These are phyloP conservation scores for Hydrozoanthus tunicans DNA, from an alignment of 64 coral and sea anemone genomes.

Conservation along the genomic window DNA sequence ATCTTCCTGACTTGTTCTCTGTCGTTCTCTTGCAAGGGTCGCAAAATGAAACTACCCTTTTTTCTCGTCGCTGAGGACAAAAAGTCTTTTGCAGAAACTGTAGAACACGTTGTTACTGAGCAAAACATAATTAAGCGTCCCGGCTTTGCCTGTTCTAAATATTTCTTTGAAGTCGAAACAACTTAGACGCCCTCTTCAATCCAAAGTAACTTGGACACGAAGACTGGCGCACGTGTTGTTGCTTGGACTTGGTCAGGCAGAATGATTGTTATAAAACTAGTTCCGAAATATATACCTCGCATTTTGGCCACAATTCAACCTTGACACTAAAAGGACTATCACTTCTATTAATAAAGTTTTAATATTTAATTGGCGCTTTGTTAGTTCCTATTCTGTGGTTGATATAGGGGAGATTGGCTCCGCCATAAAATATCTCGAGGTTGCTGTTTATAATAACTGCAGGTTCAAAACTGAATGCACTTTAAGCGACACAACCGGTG, in stretches of 20 bases:
- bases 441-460: background rate
- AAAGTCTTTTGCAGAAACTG: background rate
- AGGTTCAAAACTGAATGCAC: background rate
- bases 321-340: slow-evolving; percentile 1
- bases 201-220: background rate
- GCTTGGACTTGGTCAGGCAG: background rate
- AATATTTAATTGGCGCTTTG: slow-evolving; percentile 17
- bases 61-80: background rate
- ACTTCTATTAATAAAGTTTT: slow-evolving; percentile 42
- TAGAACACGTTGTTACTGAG: background rate
- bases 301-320: slow-evolving; percentile 26
- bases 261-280: background rate
- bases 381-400: slow-evolving; percentile 8
- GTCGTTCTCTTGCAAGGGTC: slow-evolving; percentile 16
- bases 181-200: background rate
- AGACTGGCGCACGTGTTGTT: background rate
- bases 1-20: slow-evolving; percentile 36
- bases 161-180: background rate
- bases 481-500: background rate
- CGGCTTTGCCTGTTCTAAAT: background rate
- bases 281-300: background rate
- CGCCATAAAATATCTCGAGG: background rate
- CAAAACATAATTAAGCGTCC: background rate
- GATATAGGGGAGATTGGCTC: background rate
- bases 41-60: background rate